Conservation (phyloP, 53 echinoderm and acorn worm genomes). For the Hippasteria phrygiana region DNA sequence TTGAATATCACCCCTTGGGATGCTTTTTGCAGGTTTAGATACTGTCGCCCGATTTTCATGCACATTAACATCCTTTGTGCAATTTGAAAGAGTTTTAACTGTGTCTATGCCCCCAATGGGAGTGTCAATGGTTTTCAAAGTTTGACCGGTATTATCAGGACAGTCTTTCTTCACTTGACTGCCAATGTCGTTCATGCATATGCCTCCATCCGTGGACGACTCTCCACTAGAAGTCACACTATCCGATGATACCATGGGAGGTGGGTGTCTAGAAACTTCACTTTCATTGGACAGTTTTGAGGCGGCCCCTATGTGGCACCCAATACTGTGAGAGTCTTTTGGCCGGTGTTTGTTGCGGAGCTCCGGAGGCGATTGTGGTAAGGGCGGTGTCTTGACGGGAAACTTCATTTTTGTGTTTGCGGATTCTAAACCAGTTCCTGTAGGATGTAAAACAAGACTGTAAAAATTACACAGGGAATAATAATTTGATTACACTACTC, state of each 20-base stretch:
- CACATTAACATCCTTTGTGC: not conserved
- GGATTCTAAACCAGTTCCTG: slow-evolving; percentile 23
- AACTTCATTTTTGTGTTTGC: slow-evolving; percentile 40
- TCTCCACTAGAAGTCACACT: slow-evolving; percentile 62
- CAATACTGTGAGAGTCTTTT: slow-evolving; percentile 4
- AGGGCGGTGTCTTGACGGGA: slow-evolving; percentile 14
- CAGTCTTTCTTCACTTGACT: not conserved
- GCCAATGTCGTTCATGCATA: slow-evolving; percentile 7
- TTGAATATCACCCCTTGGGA: slow-evolving; percentile 3
- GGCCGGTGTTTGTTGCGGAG: slow-evolving; percentile 28
- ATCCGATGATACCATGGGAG: slow-evolving; percentile 47
- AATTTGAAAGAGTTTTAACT: not conserved
- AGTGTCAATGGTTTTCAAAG: not conserved
- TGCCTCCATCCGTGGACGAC: slow-evolving; percentile 41
- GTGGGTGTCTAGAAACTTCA: slow-evolving; percentile 21
- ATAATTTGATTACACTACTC: not conserved
- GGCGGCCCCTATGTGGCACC: not conserved
- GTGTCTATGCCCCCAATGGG: not conserved
- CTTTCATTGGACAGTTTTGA: not conserved
- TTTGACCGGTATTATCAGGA: not conserved
- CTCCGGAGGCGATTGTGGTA: slow-evolving; percentile 27
- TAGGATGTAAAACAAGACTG: not conserved
- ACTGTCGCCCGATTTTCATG: not conserved
- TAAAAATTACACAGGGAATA: not conserved
- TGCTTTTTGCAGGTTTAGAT: not conserved